Conservation (phyloP, 2,797 vertebrate genomes). For the Scolopax bukidnonensis region DNA sequence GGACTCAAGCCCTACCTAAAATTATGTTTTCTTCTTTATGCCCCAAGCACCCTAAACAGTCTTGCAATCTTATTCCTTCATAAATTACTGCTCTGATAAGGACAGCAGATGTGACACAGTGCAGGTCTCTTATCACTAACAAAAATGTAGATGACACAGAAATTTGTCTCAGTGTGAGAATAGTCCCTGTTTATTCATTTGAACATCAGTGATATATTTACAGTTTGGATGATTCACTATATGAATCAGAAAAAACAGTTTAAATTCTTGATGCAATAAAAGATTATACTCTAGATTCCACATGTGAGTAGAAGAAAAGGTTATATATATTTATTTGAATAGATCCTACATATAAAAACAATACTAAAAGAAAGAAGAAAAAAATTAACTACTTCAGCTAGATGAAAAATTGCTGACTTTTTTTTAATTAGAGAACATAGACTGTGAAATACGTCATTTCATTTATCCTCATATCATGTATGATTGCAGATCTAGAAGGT, state of each 20-base stretch:
- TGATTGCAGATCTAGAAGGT: background rate
- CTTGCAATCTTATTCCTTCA: background rate
- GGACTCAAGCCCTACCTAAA: background rate
- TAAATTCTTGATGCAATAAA: background rate
- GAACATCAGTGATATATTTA: background rate
- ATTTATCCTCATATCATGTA: background rate
- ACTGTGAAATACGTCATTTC: background rate
- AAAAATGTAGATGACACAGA: background rate
- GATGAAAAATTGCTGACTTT: background rate
- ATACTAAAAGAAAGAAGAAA: background rate
- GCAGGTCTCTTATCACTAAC: background rate
- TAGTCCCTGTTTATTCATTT: background rate
- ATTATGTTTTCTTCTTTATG: background rate
- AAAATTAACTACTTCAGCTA: background rate
- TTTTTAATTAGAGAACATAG: background rate
- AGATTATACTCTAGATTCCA: background rate
- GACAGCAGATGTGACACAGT: background rate
- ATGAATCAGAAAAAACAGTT: background rate
- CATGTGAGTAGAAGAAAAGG: background rate
- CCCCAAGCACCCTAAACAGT: background rate
- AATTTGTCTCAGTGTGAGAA: background rate
- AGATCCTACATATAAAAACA: background rate
- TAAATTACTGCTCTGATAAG: background rate
- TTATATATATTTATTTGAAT: background rate
- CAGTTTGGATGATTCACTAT: background rate